A percentile compares a stretch with the other conserved stretches of the same genome.
Evolutionary conservation across 2,797 vertebrate genomes (phyloP).

Genomic region (Chloroceryle inda): DNA sequence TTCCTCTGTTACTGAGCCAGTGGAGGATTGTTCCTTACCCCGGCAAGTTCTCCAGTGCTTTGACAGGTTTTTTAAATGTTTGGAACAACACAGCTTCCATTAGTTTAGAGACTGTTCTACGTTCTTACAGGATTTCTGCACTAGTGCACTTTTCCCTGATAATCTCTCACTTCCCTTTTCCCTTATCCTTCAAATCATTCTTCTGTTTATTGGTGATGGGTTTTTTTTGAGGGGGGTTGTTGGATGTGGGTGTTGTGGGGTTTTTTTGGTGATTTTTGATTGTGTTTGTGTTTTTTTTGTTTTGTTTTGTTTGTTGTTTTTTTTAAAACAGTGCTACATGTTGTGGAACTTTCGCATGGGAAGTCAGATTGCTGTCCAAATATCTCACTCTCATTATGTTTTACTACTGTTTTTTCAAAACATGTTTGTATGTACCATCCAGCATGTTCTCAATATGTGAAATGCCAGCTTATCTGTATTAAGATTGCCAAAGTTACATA

Average conservation of each 20-base stretch:
- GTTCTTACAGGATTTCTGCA: not conserved
- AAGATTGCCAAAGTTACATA: not conserved
- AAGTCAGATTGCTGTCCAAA: not conserved
- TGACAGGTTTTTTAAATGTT: not conserved
- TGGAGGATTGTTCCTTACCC: conserved; percentile 11
- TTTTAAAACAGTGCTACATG: not conserved
- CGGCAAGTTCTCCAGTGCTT: not conserved
- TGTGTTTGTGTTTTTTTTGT: not conserved
- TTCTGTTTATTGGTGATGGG: not conserved
- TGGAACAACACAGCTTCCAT: not conserved
- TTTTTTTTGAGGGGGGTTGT: too few species aligned
- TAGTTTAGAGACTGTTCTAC: not conserved
- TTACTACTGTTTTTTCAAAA: not conserved
- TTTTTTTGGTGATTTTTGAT: too few species aligned
- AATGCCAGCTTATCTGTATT: not conserved
- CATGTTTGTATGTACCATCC: not conserved
- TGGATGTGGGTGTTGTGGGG: too few species aligned
- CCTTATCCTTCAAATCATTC: not conserved
- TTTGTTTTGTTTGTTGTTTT: not conserved
- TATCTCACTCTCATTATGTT: not conserved
- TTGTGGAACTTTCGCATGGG: not conserved
- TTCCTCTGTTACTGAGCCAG: conserved; percentile 3
- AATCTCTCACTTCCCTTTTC: not conserved
- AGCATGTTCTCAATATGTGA: not conserved
- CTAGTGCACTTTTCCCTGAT: not conserved